phyloP scores from a whole-genome alignment of 2,113 vertebrate genomes.

The Ictalurus punctatus region DNA sequence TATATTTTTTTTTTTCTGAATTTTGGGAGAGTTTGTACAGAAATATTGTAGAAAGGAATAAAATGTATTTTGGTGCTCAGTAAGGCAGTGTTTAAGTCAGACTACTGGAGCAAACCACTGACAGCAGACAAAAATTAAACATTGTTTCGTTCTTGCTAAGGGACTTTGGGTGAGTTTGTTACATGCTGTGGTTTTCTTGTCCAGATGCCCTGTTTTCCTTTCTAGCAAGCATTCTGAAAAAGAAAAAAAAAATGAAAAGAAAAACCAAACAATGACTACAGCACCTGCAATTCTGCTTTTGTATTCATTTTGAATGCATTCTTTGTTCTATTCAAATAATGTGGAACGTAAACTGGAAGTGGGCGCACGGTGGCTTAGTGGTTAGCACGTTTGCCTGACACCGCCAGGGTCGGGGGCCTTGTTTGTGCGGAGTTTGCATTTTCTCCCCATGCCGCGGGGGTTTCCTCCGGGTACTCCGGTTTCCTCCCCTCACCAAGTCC shows the following conservation, averaged over 20 bases:
- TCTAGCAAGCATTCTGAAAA: neutral
- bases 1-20: neutral
- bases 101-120: neutral
- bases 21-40: neutral
- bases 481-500: too few relatives aligned
- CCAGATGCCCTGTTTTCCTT: neutral
- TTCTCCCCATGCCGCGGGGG: too few relatives aligned
- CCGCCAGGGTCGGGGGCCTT: too few relatives aligned
- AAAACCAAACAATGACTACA: neutral
- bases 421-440: too few relatives aligned
- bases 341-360: too few relatives aligned
- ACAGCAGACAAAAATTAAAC: neutral
- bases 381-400: too few relatives aligned
- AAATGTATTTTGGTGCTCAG: neutral
- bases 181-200: neutral
- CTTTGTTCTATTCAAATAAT: neutral
- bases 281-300: neutral
- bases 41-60: neutral
- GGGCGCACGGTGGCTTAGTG: too few relatives aligned
- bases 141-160: neutral
- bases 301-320: neutral
- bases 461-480: too few relatives aligned
- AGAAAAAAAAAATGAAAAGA: neutral
- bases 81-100: neutral
- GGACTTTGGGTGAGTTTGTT: neutral